Evolutionary conservation across 2,113 vertebrate species (phyloP), one percentile per base, ranked within the genome.

Genomic region (Polypterus senegalus): DNA sequence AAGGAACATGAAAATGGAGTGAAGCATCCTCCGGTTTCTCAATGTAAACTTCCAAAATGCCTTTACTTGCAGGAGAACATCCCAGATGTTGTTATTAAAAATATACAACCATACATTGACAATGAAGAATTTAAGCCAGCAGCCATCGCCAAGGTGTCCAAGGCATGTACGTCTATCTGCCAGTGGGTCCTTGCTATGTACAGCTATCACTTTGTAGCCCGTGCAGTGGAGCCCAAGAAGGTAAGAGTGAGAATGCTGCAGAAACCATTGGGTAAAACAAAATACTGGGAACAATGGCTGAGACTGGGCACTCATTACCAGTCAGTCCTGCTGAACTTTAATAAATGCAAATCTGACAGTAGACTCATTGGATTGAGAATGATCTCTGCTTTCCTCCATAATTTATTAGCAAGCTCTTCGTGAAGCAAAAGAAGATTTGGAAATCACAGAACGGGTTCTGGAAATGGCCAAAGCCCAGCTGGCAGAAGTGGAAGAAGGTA

Each of bases 141-240:
- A 0, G 81, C 89, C 69, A 94, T 93, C 0, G 79, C 90, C 71
- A 93, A 93, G 66, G 89, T 94, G 57, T 97, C 92, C 74, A 92
- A 89, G 76, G 93, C 92, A 58, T 96, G 93, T 68, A 93, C 88
- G 4, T 95, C 92, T 54, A 90, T 97, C 74, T 95, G 93, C 74
- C 92, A 94, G 76, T 97, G 94, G 94, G 92, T 93, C 60, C 86
- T 84, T 1, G 92, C 93, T 65, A 94, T 97, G 91, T 76, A 97
- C 72, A 78, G 81, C 58, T 97, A 93, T 78, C 88, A 95, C 77
- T 94, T 94, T 45, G 89, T 93, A 73, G 77, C 89, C 65, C 90
- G 77, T 71, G 77, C 72, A 0, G 88, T 97, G 80, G 83, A 91
- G 68, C 91, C 91, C 67, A 97, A 97, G 75, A 72, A 85, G 81